Evolutionary conservation across 2,113 vertebrate genomes (phyloP), one percentile per base, ranked within the genome.

Genomic region (Lynx canadensis): DNA sequence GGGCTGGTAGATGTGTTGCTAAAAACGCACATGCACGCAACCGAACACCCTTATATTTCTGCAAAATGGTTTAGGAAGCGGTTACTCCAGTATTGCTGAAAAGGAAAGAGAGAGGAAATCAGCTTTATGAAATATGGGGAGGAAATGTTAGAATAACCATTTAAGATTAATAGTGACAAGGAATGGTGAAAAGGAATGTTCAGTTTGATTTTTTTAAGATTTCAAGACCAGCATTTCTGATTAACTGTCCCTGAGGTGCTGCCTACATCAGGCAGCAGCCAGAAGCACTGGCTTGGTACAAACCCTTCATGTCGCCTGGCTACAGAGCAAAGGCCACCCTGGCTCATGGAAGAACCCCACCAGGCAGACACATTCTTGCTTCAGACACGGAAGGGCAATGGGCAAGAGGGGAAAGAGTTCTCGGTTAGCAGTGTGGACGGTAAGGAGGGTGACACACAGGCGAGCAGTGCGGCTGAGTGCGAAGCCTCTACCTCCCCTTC

Each of bases 11-110:
- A 99, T 99, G 99, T 99, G 99, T 99, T 99, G 99, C 99, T 99
- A 99, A 97, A 81, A 98, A 99, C 98, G 98, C 99, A 99, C 99
- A 99, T 99, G 99, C 99, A 99, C 99, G 99, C 99, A 99, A 99
- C 98, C 98, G 99, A 99, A 99, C 98, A 99, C 99, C 99, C 99
- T 99, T 98, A 99, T 99, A 99, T 98, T 98, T 99, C 99, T 99
- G 99, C 99, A 99, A 98, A 99, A 99, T 99, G 99, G 98, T 98
- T 99, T 99, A 99, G 98, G 98, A 99, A 98, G 98, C 98, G 99
- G 98, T 99, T 99, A 99, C 99, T 99, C 99, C 99, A 98, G 99
- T 99, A 98, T 99, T 98, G 99, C 99, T 99, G 99, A 98, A 99
- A 99, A 99, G 99, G 98, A 99, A 99, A 99, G 94, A 98, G 92